phyloP scores from a whole-genome alignment of 1,140 invertebrate genomes.

The Manduca sexta region DNA sequence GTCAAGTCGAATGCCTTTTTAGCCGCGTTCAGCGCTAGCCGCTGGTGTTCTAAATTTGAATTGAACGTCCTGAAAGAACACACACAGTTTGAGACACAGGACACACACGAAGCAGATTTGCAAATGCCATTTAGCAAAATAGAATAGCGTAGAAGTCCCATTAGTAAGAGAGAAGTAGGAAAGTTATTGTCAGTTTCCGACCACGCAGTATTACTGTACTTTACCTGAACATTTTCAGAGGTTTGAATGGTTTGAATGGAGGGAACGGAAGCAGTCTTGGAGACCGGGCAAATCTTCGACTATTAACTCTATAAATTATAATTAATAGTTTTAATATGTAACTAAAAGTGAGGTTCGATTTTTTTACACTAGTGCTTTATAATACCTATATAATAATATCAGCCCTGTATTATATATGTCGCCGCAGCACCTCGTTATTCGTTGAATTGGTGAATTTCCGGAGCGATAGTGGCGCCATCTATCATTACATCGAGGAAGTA shows the following conservation, averaged over 20 bases:
- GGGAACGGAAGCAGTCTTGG: conserved; percentile 4
- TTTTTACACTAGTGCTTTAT: too few relatives aligned
- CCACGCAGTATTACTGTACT: not conserved
- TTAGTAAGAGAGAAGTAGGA: conserved; percentile 8
- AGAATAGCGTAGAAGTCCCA: not conserved
- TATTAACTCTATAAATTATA: conserved; percentile 8
- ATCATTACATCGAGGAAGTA: too few relatives aligned
- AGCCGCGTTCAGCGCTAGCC: conserved; percentile 47
- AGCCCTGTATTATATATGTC: too few relatives aligned
- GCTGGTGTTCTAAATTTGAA: conserved; percentile 47
- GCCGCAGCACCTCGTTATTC: too few relatives aligned
- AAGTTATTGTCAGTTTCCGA: conserved; percentile 3
- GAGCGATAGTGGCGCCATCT: too few relatives aligned
- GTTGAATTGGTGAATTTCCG: too few relatives aligned
- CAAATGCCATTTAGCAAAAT: not conserved
- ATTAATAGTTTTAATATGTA: too few relatives aligned
- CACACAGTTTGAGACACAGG: conserved; percentile 17
- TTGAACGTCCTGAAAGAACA: conserved; percentile 58
- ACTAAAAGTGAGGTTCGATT: too few relatives aligned
- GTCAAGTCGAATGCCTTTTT: conserved; percentile 59
- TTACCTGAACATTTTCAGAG: conserved; percentile 11
- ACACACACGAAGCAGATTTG: not conserved
- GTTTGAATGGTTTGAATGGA: conserved; percentile 14
- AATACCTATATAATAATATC: too few relatives aligned
- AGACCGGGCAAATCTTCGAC: conserved; percentile 1